phyloP scores from a whole-genome alignment of 2,888 invertebrate species.

The Cetonia aurata region DNA sequence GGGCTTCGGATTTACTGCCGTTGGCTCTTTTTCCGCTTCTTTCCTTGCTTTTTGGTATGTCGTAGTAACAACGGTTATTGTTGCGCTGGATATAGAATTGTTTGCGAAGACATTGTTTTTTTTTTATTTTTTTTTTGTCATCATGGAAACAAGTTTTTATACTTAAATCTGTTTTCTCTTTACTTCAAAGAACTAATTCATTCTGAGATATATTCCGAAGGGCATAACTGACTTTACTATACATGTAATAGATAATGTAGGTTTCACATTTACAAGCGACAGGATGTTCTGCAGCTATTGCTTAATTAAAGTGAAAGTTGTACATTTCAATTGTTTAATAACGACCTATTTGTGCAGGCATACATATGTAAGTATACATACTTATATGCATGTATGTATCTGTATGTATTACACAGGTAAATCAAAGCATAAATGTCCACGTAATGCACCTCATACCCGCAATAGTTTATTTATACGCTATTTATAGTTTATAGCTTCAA shows the following conservation, averaged over 20 bases:
- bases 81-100: not conserved
- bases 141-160: slow-evolving; percentile 5
- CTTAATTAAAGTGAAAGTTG: slow-evolving; percentile 32
- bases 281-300: slow-evolving; percentile 26
- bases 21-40: slow-evolving; percentile 10
- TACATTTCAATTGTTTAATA: slow-evolving; percentile 25
- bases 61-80: slow-evolving; percentile 19
- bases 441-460: too few relatives aligned
- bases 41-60: not conserved
- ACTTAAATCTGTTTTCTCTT: not conserved
- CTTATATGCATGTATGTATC: too few relatives aligned
- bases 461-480: too few relatives aligned
- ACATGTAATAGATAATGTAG: slow-evolving; percentile 16
- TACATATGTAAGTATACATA: not conserved
- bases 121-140: not conserved
- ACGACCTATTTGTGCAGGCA: slow-evolving; percentile 15
- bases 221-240: too few relatives aligned
- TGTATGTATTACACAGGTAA: too few relatives aligned
- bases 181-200: not conserved
- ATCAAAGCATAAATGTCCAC: too few relatives aligned
- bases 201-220: not conserved
- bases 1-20: slow-evolving; percentile 3
- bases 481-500: too few relatives aligned
- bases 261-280: slow-evolving; percentile 15
- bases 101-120: not conserved